phyloP scores from a whole-genome alignment of 2,888 invertebrate species.

The Embidobia sp. region DNA sequence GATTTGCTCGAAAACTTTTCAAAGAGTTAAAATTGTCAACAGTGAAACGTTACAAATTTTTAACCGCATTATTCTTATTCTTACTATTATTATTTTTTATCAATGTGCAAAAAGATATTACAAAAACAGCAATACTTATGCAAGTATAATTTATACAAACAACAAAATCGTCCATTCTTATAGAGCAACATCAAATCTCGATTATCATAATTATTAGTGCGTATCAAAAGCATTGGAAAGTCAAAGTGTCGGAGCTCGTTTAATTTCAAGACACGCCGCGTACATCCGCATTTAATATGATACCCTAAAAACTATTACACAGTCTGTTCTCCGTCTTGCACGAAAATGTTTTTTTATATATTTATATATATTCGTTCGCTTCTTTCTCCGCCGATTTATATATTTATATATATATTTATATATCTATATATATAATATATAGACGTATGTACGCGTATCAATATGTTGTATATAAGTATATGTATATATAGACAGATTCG shows the following conservation, averaged over 20 bases:
- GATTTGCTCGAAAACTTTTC: no score
- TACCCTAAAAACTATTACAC: constrained; percentile 78
- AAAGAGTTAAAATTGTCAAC: no score
- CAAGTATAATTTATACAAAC: no score
- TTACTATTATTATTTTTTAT: no score
- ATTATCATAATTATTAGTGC: constrained; percentile 11
- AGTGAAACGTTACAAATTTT: no score
- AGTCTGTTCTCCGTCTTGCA: constrained; percentile 75
- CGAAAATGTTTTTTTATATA: constrained; percentile 60
- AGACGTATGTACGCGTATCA: constrained; percentile 52
- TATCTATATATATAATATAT: constrained; percentile 67
- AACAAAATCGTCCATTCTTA: no score
- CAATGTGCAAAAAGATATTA: no score
- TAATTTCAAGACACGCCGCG: constrained; percentile 56
- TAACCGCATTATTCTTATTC: no score
- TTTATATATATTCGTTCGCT: constrained; percentile 43
- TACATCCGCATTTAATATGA: constrained; percentile 54
- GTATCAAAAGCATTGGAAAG: constrained; percentile 19
- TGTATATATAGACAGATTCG: constrained; percentile 59
- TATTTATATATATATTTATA: constrained; percentile 54
- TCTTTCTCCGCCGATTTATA: constrained; percentile 58
- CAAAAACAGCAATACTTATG: no score
- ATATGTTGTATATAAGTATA: constrained; percentile 56
- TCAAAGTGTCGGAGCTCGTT: constrained; percentile 14
- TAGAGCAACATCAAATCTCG: no score